Evolutionary conservation across 64 coral and sea anemone genomes (phyloP).

Genomic region (Pocillopora damicornis): DNA sequence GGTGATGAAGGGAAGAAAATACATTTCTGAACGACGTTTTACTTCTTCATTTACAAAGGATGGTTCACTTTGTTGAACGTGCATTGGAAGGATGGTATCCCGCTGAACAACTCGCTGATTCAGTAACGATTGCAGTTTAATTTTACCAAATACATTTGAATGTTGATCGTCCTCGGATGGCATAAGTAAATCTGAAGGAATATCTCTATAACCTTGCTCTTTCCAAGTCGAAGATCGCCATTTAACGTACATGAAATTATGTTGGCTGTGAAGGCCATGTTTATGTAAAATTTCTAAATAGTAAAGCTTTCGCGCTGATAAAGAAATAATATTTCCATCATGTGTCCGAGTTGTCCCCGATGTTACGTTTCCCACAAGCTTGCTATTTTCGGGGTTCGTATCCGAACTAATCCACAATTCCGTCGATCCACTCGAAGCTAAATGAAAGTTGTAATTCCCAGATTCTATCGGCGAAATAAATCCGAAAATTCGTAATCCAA

Average conservation of each 20-base stretch:
- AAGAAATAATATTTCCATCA: neutral
- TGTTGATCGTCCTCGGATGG: neutral
- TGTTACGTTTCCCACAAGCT: conserved; percentile 8
- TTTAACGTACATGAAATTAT: neutral
- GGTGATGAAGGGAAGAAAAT: conserved; percentile 31
- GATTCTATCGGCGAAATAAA: neutral
- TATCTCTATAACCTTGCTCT: neutral
- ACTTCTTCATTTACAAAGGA: neutral
- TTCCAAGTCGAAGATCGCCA: neutral
- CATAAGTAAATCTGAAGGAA: conserved; percentile 8
- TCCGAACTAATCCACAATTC: conserved; percentile 45
- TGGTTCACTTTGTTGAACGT: neutral
- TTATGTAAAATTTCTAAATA: neutral
- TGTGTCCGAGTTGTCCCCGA: too few species aligned
- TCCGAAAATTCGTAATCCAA: conserved; percentile 53
- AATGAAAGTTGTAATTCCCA: conserved; percentile 1
- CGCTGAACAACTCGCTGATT: neutral
- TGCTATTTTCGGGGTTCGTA: conserved; percentile 18
- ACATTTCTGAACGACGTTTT: conserved; percentile 12
- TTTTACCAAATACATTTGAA: neutral
- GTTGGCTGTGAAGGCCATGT: neutral
- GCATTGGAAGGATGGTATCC: conserved; percentile 34
- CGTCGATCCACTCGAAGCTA: conserved; percentile 46
- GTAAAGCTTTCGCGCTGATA: neutral
- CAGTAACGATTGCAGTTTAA: neutral